Evolutionary conservation across 2,888 invertebrate genomes (phyloP).

Genomic region (Cerastis leucographa): DNA sequence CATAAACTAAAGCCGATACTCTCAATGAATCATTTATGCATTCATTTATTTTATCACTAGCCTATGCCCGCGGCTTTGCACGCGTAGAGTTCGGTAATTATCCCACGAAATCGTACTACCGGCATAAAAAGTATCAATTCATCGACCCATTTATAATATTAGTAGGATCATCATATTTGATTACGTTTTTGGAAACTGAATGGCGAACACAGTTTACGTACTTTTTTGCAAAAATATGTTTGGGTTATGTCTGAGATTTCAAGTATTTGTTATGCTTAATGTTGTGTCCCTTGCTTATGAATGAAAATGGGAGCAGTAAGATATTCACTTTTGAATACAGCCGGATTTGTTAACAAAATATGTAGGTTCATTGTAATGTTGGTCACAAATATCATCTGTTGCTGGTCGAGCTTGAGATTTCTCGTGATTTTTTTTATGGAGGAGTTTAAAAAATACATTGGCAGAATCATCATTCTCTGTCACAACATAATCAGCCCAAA

Average conservation of each 20-base stretch:
- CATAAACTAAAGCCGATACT: neutral
- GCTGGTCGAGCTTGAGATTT: neutral
- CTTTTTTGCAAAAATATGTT: slow-evolving; percentile 35
- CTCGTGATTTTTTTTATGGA: neutral
- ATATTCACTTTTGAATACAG: slow-evolving; percentile 15
- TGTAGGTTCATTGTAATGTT: neutral
- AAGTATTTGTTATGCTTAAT: slow-evolving; percentile 21
- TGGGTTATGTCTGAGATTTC: neutral
- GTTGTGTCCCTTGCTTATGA: slow-evolving; percentile 18
- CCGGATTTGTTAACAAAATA: slow-evolving; percentile 6
- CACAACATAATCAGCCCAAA: too few relatives aligned
- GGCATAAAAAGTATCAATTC: too few relatives aligned
- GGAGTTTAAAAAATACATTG: neutral
- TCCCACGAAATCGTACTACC: too few relatives aligned
- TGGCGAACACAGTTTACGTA: neutral
- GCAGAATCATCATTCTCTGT: too few relatives aligned
- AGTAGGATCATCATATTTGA: neutral
- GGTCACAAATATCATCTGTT: neutral
- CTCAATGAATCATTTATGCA: neutral
- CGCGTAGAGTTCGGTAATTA: too few relatives aligned
- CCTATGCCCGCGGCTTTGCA: too few relatives aligned
- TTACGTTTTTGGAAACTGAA: neutral
- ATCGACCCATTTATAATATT: too few relatives aligned
- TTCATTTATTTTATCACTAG: neutral
- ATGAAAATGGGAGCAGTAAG: slow-evolving; percentile 13